Conservation (phyloP, 2,888 invertebrate species). For the Leucania comma region DNA sequence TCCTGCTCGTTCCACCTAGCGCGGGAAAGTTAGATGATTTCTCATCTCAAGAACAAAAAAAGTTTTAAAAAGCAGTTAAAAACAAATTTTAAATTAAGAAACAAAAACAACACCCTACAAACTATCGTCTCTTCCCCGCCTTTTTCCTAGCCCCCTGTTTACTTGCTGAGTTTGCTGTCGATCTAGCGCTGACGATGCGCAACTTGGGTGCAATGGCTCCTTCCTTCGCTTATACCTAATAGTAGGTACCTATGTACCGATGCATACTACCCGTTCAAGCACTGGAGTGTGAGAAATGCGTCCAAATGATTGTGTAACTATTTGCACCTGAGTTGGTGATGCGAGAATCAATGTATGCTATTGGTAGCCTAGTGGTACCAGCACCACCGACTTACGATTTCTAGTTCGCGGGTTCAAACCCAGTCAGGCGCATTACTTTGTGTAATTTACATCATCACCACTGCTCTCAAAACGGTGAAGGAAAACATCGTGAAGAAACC, state of each 20-base stretch:
- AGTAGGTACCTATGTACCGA: constrained; percentile 8
- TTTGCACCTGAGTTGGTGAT: constrained; percentile 20
- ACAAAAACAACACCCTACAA: neutral
- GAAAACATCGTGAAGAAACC: no score
- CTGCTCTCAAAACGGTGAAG: no score
- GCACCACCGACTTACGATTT: no score
- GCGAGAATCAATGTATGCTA: constrained; percentile 1
- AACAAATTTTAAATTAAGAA: neutral
- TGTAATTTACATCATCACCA: no score
- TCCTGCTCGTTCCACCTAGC: no score
- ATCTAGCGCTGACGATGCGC: constrained; percentile 57
- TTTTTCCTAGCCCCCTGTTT: constrained; percentile 40
- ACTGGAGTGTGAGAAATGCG: constrained; percentile 35
- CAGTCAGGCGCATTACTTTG: no score
- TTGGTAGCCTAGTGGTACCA: neutral
- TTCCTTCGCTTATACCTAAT: constrained; percentile 43
- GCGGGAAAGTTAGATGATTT: no score
- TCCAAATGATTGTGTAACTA: constrained; percentile 48
- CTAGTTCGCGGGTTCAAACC: no score
- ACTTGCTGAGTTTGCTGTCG: constrained; percentile 59
- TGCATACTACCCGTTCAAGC: constrained; percentile 27
- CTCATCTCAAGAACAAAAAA: no score
- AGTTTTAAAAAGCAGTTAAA: no score
- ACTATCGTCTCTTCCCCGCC: constrained; percentile 16
- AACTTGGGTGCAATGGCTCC: constrained; percentile 58